These are phyloP conservation scores for Hyles lineata DNA, from an alignment of 2,888 invertebrate genomes.

Conservation along the genomic window DNA sequence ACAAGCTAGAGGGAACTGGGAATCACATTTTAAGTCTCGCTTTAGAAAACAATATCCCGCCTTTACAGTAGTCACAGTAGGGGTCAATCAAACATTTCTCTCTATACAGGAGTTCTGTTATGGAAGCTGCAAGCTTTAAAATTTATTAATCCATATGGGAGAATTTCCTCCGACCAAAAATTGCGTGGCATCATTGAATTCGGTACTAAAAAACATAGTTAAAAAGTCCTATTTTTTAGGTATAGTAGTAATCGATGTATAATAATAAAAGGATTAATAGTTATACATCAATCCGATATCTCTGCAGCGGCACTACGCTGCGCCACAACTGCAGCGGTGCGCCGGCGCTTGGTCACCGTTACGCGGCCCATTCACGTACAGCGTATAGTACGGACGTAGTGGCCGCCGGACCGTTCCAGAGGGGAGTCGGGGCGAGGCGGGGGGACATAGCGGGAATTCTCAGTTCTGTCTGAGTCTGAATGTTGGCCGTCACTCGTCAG, in stretches of 20 bases:
- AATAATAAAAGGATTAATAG: too few relatives aligned
- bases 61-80: too few relatives aligned
- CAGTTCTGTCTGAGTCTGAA: background rate
- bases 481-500: background rate
- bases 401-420: background rate
- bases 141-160: background rate
- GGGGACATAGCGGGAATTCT: background rate
- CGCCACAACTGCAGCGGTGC: background rate
- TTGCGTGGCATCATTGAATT: too few relatives aligned
- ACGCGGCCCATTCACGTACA: background rate
- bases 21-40: background rate
- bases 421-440: background rate
- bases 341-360: conserved; percentile 9
- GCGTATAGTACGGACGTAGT: conserved; percentile 1
- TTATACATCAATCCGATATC: background rate
- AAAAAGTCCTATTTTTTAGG: too few relatives aligned
- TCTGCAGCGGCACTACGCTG: conserved; percentile 12
- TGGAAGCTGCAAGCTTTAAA: too few relatives aligned
- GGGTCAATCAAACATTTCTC: too few relatives aligned
- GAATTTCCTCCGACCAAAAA: too few relatives aligned
- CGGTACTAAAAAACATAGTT: too few relatives aligned
- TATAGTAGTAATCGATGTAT: too few relatives aligned
- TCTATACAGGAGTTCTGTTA: too few relatives aligned
- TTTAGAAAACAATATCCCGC: background rate
- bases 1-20: background rate